Conservation (phyloP, 1,140 invertebrate genomes). For the Matsumurasca onukii region DNA sequence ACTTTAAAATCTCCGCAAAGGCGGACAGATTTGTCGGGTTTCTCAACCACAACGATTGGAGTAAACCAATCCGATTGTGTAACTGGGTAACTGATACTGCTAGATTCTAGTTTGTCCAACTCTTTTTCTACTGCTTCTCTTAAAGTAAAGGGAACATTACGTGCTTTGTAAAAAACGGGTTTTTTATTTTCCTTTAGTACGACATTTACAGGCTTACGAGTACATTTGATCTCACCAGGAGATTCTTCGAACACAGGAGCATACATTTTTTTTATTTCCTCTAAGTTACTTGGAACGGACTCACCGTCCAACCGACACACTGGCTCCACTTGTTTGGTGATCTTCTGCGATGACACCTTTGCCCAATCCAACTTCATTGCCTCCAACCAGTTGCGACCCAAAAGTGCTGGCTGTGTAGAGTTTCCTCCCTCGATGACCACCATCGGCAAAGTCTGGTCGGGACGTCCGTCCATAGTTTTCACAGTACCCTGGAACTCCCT, state of each 20-base stretch:
- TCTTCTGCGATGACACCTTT: not conserved
- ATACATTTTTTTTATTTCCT: not conserved
- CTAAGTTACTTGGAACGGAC: not conserved
- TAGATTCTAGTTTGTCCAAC: too few species aligned
- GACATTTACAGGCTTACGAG: conserved; percentile 4
- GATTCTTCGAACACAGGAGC: conserved; percentile 2
- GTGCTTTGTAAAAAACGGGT: conserved; percentile 45
- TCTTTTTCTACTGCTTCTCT: conserved; percentile 42
- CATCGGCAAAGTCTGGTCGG: not conserved
- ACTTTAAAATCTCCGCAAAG: conserved; percentile 48
- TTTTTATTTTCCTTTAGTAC: conserved; percentile 41
- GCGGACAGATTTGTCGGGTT: conserved; percentile 45
- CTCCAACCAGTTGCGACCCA: too few species aligned
- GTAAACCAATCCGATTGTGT: conserved; percentile 47
- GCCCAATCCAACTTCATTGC: conserved; percentile 2
- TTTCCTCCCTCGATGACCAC: not conserved
- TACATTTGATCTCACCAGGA: not conserved
- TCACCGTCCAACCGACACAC: not conserved
- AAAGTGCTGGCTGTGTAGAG: not conserved
- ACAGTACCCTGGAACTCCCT: not conserved
- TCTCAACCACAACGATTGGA: conserved; percentile 49
- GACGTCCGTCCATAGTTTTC: too few species aligned
- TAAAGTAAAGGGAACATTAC: conserved; percentile 43
- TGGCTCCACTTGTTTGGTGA: not conserved
- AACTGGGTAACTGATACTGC: conserved; percentile 46